Evolutionary conservation across 2,113 vertebrate genomes (phyloP), one percentile per base, ranked within the genome.

Genomic region (Neolamprologus tretocephalus): DNA sequence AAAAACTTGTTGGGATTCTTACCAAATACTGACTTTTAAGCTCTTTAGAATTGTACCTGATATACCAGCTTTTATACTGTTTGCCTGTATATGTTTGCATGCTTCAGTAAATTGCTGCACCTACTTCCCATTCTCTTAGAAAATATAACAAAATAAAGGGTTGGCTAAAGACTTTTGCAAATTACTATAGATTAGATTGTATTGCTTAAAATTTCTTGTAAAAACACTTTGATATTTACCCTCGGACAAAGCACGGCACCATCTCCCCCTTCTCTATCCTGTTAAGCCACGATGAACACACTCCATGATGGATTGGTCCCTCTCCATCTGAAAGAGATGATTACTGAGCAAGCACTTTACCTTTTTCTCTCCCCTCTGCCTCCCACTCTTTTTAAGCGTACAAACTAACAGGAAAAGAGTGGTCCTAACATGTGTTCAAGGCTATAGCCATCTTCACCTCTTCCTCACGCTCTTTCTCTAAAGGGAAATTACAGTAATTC

Each of bases 211-310:
- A 78, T 49, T 8, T 12, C 71, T 31, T 31, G 42, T 28, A 78
- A 78, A 78, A 78, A 68, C 9, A 81, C 19, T 58, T 19, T 37
- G 57, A 85, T 78, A 68, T 95, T 97, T 95, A 99, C 99, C 98
- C 96, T 95, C 98, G 96, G 40, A 99, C 99, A 55, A 99, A 99
- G 84, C 99, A 99, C 4, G 98, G 98, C 57, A 99, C 98, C 61
- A 97, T 96, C 61, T 99, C 98, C 0, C 97, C 98, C 0, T 96
- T 88, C 89, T 98, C 98, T 93, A 99, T 97, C 89, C 96, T 96
- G 91, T 98, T 99, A 90, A 99, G 97, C 99, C 99, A 99, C 8
- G 99, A 99, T 11, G 98, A 99, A 90, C 98, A 99, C 86, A 99
- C 98, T 7, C 99, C 99, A 0, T 99, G 98, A 93, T 99, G 99